phyloP scores from a whole-genome alignment of 2,888 invertebrate species.

The Epinotia bilunana region DNA sequence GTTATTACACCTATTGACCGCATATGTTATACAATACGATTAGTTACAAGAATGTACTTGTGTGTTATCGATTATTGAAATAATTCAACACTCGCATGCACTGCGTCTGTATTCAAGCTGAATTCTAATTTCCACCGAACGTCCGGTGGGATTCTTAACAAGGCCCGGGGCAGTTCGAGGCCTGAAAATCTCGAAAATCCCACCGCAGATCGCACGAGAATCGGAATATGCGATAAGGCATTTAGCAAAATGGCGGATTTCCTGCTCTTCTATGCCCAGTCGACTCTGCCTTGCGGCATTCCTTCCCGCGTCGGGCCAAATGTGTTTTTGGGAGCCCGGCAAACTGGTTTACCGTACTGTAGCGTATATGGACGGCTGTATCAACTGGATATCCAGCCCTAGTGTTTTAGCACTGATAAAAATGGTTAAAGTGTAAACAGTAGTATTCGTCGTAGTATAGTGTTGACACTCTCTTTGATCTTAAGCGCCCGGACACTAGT shows the following conservation, averaged over 20 bases:
- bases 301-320: conserved; percentile 50
- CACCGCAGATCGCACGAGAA: conserved; percentile 75
- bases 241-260: conserved; percentile 69
- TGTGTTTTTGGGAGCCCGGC: conserved; percentile 31
- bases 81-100: conserved; percentile 58
- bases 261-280: conserved; percentile 40
- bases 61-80: conserved; percentile 47
- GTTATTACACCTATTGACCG: no score
- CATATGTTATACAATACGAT: background rate
- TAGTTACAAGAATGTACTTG: conserved; percentile 37
- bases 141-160: conserved; percentile 75
- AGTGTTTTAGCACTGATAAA: background rate
- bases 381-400: background rate
- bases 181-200: conserved; percentile 81
- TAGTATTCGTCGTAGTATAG: no score
- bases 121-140: conserved; percentile 69
- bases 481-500: no score
- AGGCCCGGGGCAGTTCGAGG: conserved; percentile 65
- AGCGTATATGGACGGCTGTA: background rate
- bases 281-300: conserved; percentile 52
- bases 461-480: no score
- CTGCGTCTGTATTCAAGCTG: conserved; percentile 60
- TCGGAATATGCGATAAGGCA: conserved; percentile 78
- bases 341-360: conserved; percentile 15
- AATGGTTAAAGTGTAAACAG: no score